Conservation (phyloP, 2,797 vertebrate species). For the Ispidina lecontei region DNA sequence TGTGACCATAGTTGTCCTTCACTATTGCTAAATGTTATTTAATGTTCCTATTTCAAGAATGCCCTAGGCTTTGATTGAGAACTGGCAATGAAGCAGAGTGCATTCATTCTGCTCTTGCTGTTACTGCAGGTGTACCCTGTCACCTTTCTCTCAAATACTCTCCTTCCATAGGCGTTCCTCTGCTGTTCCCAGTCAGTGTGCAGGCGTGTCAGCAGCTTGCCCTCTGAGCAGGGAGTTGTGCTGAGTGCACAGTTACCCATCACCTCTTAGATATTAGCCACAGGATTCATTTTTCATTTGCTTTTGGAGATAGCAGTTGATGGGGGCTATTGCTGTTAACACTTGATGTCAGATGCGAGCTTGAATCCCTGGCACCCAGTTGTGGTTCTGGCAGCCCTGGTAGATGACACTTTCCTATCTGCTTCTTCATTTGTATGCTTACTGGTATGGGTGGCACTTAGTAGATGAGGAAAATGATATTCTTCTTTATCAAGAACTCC, state of each 20-base stretch:
- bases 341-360: background rate
- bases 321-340: background rate
- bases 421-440: background rate
- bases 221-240: background rate
- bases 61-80: background rate
- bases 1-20: background rate
- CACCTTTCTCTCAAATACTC: background rate
- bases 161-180: background rate
- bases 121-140: background rate
- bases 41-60: background rate
- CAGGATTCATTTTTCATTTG: constrained; percentile 4
- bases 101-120: background rate
- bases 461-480: background rate
- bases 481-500: background rate
- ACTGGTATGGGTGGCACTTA: background rate
- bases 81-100: background rate
- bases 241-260: background rate
- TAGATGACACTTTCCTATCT: background rate
- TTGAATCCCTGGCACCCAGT: background rate
- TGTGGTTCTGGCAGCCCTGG: background rate
- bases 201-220: fast-evolving
- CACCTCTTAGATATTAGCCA: background rate
- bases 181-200: background rate
- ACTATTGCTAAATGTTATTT: background rate
- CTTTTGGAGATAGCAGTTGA: background rate